Conservation (phyloP, 1,140 invertebrate genomes). For the Euura lappo region DNA sequence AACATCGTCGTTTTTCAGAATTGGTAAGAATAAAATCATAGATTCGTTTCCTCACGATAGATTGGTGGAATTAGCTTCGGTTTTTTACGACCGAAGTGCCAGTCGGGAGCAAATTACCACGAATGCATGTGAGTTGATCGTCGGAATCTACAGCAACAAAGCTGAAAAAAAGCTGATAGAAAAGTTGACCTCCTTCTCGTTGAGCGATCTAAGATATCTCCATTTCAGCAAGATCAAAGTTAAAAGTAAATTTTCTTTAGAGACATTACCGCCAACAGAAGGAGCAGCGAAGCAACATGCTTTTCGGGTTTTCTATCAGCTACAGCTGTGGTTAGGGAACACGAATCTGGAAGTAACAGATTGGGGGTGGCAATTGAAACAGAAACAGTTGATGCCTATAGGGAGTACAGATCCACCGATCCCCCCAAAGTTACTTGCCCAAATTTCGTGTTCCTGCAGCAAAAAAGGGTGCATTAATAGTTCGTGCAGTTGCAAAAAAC, state of each 20-base stretch:
- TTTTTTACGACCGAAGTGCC: conserved; percentile 20
- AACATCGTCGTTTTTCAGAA: conserved; percentile 13
- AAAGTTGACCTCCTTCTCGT: conserved; percentile 15
- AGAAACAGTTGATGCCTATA: too few species aligned
- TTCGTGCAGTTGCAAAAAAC: too few species aligned
- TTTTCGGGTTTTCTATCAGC: conserved; percentile 27
- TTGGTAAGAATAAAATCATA: conserved; percentile 21
- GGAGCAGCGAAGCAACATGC: conserved; percentile 27
- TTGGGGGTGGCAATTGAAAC: too few species aligned
- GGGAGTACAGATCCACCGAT: too few species aligned
- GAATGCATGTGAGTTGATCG: conserved; percentile 14
- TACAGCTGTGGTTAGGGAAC: too few species aligned
- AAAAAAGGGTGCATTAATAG: too few species aligned
- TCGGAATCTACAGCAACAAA: conserved; percentile 13
- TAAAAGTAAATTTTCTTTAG: conserved; percentile 23
- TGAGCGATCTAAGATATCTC: conserved; percentile 11
- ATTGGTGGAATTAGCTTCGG: conserved; percentile 16
- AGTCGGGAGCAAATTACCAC: conserved; percentile 2
- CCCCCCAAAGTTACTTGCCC: too few species aligned
- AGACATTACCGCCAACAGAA: conserved; percentile 26
- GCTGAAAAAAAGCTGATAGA: conserved; percentile 16
- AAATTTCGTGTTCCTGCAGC: too few species aligned
- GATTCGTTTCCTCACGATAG: conserved; percentile 6
- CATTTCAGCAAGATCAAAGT: conserved; percentile 18
- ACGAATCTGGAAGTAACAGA: too few species aligned